Base-by-base conservation (phyloP, 2,797 vertebrate species). In the Mastacembelus armatus region DNA sequence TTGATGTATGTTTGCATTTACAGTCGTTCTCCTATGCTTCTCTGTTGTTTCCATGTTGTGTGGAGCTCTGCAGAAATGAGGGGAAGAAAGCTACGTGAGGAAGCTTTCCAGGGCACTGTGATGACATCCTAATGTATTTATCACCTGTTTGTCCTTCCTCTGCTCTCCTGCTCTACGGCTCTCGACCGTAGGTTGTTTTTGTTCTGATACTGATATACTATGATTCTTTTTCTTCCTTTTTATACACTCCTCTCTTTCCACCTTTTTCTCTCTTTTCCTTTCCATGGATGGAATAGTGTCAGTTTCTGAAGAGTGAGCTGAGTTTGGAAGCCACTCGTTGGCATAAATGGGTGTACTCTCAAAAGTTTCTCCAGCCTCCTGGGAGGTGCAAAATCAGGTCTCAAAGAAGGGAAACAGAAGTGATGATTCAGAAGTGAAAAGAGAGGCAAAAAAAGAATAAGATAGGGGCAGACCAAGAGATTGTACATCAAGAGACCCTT, bases 61-160 rank as follows among this genome's bases (percentile, higher is more conserved):
- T 73, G 43, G 7, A 55, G 72, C 52, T 51, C 43, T 83, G 83
- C 69, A 77, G 63, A 82, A 82, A 71, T 39, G 4, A 76, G 62
- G 16, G 48, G 36, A 83, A 74, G 39, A n/a, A n/a, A n/a, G n/a
- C n/a, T 77, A 66, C 16, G 21, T 63, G 62, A 74, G 58, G 80
- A 73, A 67, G 59, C 60, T 78, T 85, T 84, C 56, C 74, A 67
- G 54, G 63, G 59, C 12, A 9, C 30, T 22, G 71, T 29, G 61
- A 61, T 78, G 65, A 77, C 60, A 57, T 68, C 55, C 71, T 45
- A 69, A 64, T 65, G 78, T 77, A 76, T 80, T 85, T 69, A 72
- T 79, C 81, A 83, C 77, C 76, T 77, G 63, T 69, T 77, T 35
- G 66, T 81, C 81, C 81, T 85, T 85, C 66, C 71, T 61, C 38